Percentiles rank a stretch among this genome's conserved stretches.
phyloP scores from a whole-genome alignment of 2,888 invertebrate genomes.

The Amaurobius ferox region DNA sequence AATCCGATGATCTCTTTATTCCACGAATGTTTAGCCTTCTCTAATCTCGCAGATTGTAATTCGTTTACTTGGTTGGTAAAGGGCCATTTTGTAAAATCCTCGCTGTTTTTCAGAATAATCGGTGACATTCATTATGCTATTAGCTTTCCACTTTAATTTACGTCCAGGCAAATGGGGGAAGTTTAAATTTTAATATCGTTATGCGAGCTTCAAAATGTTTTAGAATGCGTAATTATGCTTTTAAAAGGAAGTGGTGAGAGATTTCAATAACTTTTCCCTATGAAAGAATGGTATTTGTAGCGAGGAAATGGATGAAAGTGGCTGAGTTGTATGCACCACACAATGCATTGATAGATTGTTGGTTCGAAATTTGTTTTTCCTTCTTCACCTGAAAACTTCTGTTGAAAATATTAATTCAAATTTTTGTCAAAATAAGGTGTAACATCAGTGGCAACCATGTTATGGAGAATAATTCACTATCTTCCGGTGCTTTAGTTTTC shows the following conservation, averaged over 20 bases:
- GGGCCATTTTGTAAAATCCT: constrained; percentile 63
- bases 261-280: not conserved
- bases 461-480: no score
- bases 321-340: no score
- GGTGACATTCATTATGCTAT: constrained; percentile 54
- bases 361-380: no score
- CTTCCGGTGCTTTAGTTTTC: no score
- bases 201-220: constrained; percentile 15
- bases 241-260: not conserved
- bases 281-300: not conserved
- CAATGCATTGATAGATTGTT: no score
- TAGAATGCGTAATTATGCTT: constrained; percentile 34
- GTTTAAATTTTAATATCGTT: constrained; percentile 9
- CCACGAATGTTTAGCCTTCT: constrained; percentile 30
- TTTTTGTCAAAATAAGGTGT: no score
- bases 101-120: constrained; percentile 25
- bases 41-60: constrained; percentile 58
- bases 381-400: no score
- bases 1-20: constrained; percentile 61
- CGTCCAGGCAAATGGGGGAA: not conserved
- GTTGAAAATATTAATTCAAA: no score
- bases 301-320: not conserved
- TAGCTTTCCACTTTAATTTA: constrained; percentile 50
- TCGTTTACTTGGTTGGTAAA: constrained; percentile 59
- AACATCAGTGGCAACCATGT: no score